phyloP scores from a whole-genome alignment of 2,888 invertebrate genomes.

The Patella pellucida region DNA sequence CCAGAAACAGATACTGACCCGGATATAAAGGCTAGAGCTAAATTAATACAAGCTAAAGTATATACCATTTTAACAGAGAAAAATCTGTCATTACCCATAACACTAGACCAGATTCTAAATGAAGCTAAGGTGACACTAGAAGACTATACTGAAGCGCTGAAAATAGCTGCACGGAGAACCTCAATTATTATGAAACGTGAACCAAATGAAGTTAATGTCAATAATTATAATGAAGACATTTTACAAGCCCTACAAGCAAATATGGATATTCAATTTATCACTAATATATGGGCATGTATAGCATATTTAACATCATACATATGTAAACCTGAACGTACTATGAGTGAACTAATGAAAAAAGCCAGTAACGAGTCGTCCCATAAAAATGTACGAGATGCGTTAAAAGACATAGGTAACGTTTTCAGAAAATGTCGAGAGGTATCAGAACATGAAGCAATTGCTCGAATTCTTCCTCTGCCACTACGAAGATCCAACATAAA shows the following conservation, averaged over 20 bases:
- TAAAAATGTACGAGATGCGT: not conserved
- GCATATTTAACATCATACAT: conserved; percentile 23
- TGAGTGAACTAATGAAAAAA: conserved; percentile 18
- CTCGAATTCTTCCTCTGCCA: conserved; percentile 7
- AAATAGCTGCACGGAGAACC: not conserved
- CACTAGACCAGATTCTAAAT: not conserved
- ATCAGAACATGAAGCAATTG: conserved; percentile 19
- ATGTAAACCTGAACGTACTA: conserved; percentile 20
- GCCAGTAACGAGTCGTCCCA: conserved; percentile 13
- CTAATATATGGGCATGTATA: conserved; percentile 22
- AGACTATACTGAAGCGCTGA: not conserved
- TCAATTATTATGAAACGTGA: conserved; percentile 15
- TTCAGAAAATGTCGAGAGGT: conserved; percentile 15
- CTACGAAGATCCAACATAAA: conserved; percentile 8
- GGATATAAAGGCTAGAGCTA: no score
- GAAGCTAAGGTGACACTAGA: not conserved
- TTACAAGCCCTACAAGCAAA: conserved; percentile 7
- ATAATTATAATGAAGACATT: conserved; percentile 15
- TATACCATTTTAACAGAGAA: not conserved
- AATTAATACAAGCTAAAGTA: not conserved
- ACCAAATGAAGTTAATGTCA: conserved; percentile 11
- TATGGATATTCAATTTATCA: conserved; percentile 22
- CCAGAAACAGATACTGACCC: conserved; percentile 17
- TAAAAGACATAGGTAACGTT: conserved; percentile 4
- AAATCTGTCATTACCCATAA: not conserved